Percentiles rank a stretch among this genome's conserved stretches.
phyloP scores from a whole-genome alignment of 2,888 invertebrate species.

The Parnassius mnemosyne region DNA sequence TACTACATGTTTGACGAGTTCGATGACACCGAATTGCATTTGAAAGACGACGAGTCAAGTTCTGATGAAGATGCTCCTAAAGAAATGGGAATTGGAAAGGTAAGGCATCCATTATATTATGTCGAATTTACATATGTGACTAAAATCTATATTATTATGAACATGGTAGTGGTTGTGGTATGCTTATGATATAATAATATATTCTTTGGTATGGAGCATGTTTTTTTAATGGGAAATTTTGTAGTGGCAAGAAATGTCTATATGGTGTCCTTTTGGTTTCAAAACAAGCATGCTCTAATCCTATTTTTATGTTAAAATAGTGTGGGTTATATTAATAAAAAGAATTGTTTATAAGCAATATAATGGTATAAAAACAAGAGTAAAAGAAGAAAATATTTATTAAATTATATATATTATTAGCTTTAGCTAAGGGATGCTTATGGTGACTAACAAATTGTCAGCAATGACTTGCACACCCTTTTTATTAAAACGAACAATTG shows the following conservation, averaged over 20 bases:
- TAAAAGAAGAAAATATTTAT: not conserved
- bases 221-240: not conserved
- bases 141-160: not conserved
- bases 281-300: constrained; percentile 20
- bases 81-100: constrained; percentile 79
- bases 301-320: constrained; percentile 1
- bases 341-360: not conserved
- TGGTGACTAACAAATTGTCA: constrained; percentile 53
- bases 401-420: not conserved
- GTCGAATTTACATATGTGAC: not conserved
- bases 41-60: constrained; percentile 81
- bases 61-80: constrained; percentile 77
- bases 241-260: constrained; percentile 10
- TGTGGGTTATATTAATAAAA: not conserved
- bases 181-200: not conserved
- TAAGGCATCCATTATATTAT: constrained; percentile 39
- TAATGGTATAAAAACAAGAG: not conserved
- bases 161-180: not conserved
- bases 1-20: constrained; percentile 99
- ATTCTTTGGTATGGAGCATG: constrained; percentile 14
- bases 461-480: constrained; percentile 52
- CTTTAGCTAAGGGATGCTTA: constrained; percentile 28
- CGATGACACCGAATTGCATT: constrained; percentile 88
- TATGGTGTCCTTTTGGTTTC: not conserved
- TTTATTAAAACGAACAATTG: constrained; percentile 39